These are phyloP conservation scores for Dermolepida albohirtum DNA, from an alignment of 2,888 invertebrate genomes.

Conservation along the genomic window DNA sequence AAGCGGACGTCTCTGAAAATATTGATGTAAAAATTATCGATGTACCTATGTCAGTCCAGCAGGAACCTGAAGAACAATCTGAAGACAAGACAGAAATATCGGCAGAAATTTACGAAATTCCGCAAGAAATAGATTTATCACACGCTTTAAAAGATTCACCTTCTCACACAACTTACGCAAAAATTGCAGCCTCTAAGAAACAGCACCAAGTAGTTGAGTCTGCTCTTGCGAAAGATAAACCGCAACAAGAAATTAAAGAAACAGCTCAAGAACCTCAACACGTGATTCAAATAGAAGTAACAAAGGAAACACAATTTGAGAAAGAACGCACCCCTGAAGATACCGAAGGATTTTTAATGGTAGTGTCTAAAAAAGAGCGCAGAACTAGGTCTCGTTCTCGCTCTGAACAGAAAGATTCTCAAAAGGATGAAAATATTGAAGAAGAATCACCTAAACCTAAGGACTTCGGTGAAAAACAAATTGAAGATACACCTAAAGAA, in stretches of 20 bases:
- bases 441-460: slow-evolving; percentile 11
- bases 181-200: slow-evolving; percentile 51
- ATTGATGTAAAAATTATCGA: slow-evolving; percentile 5
- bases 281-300: slow-evolving; percentile 26
- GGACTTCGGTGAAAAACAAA: slow-evolving; percentile 8
- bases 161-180: slow-evolving; percentile 51
- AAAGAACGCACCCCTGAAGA: slow-evolving; percentile 48
- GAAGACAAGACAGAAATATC: background rate
- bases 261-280: slow-evolving; percentile 5
- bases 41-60: slow-evolving; percentile 11
- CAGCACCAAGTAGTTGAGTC: slow-evolving; percentile 12
- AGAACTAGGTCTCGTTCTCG: slow-evolving; percentile 56
- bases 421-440: background rate
- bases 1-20: slow-evolving; percentile 28
- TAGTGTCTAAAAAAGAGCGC: slow-evolving; percentile 52
- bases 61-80: slow-evolving; percentile 19
- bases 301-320: slow-evolving; percentile 26
- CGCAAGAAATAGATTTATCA: slow-evolving; percentile 8
- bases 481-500: slow-evolving; percentile 18
- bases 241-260: slow-evolving; percentile 3
- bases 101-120: background rate
- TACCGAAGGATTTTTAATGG: slow-evolving; percentile 56
- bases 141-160: slow-evolving; percentile 9
- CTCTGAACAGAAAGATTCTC: slow-evolving; percentile 44
- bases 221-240: slow-evolving; percentile 3